These are phyloP conservation scores for Neria commutata DNA, from an alignment of 2,888 invertebrate species.

Conservation along the genomic window DNA sequence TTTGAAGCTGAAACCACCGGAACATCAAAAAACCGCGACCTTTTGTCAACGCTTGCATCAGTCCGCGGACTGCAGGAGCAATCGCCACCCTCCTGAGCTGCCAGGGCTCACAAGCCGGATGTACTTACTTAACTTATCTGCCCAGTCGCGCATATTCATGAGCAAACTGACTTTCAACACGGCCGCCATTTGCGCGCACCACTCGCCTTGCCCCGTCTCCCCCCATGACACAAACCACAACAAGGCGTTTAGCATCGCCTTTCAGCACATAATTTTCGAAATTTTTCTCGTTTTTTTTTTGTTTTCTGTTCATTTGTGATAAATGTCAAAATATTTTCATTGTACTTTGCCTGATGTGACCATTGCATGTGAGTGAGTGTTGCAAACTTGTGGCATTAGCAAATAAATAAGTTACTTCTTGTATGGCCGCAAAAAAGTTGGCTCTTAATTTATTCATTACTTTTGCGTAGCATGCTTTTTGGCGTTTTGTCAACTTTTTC, in stretches of 20 bases:
- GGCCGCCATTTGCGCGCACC: no score
- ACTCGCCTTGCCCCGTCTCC: neutral
- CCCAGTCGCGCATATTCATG: neutral
- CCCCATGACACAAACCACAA: neutral
- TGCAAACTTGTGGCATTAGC: neutral
- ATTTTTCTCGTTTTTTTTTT: neutral
- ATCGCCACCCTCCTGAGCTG: neutral
- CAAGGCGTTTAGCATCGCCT: conserved; percentile 12
- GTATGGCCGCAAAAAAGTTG: neutral
- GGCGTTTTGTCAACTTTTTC: conserved; percentile 12
- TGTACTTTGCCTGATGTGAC: conserved; percentile 1
- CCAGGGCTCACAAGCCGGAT: neutral
- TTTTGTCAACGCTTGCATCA: no score
- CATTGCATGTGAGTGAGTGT: conserved; percentile 12
- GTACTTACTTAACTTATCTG: neutral
- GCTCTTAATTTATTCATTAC: conserved; percentile 14
- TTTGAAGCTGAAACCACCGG: no score
- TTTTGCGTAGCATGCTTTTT: conserved; percentile 13
- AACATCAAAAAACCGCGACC: no score
- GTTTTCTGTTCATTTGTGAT: conserved; percentile 7
- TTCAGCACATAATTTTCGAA: conserved; percentile 18
- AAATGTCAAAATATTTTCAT: conserved; percentile 16
- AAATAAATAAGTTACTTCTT: neutral
- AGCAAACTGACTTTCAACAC: no score
- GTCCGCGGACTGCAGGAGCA: no score